phyloP scores from a whole-genome alignment of 92 coral and sea anemone species.

The Palythoa caribaeorum region DNA sequence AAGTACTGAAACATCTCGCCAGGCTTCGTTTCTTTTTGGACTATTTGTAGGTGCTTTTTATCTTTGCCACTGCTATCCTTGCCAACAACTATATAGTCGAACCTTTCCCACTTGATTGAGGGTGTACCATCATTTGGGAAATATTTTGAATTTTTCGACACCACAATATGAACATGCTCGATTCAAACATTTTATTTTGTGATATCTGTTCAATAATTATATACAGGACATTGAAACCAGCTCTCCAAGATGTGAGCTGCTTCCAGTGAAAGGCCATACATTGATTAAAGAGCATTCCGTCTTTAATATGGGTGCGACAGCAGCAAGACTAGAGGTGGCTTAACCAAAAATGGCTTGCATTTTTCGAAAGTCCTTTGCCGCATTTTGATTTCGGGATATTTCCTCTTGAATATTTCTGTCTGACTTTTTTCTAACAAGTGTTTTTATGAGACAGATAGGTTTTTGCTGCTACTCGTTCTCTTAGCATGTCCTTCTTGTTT shows the following conservation, averaged over 20 bases:
- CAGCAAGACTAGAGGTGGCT: too few relatives aligned
- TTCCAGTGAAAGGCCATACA: too few relatives aligned
- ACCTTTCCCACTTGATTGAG: not conserved
- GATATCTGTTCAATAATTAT: not conserved
- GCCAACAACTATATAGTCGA: not conserved
- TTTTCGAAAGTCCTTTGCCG: too few relatives aligned
- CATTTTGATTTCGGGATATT: conserved; percentile 33
- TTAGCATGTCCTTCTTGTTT: conserved; percentile 10
- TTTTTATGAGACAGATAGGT: conserved; percentile 36
- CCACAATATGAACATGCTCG: conserved; percentile 15
- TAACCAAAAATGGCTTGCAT: too few relatives aligned
- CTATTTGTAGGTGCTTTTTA: conserved; percentile 2
- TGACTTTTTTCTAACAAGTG: conserved; percentile 56
- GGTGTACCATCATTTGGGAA: not conserved
- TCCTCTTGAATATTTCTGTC: conserved; percentile 46
- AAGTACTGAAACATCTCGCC: conserved; percentile 9
- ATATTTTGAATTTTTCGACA: not conserved
- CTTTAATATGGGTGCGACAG: too few relatives aligned
- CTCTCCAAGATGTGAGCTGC: too few relatives aligned
- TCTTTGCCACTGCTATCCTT: conserved; percentile 5
- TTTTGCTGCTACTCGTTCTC: conserved; percentile 44
- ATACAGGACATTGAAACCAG: too few relatives aligned
- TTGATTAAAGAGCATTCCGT: too few relatives aligned
- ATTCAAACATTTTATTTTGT: not conserved
- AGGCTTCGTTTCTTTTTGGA: conserved; percentile 14